Evolutionary conservation across 2,797 vertebrate genomes (phyloP), one percentile per base, ranked within the genome.

Genomic region (Momotus momota): DNA sequence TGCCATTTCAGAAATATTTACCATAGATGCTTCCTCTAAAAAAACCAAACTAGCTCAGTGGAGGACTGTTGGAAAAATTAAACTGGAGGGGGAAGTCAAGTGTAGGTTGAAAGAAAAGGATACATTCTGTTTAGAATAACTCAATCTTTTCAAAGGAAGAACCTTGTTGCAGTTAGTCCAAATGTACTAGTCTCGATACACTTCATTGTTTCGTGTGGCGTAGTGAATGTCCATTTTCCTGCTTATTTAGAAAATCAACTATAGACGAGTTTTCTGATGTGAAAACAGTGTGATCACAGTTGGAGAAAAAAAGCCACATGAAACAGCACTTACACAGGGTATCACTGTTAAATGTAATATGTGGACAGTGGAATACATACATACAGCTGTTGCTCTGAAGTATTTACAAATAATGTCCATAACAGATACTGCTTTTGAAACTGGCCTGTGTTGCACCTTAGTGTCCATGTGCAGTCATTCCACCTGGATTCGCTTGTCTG

Each of bases 381-480:
- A 19, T 26, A 29, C 19, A 40, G 23, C 3, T 52, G 17, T 26
- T 58, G 33, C n/a, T 67, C 38, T 15, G 2, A 29, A 31, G 3
- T 43, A 27, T 35, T 79, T 55, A 12, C 12, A 72, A 13, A 43
- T 38, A 18, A 13, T 3, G 9, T 29, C 27, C 1, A 0, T 31
- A 48, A 35, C 10, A 77, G 81, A 41, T 35, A 10, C 5, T 10
- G 0, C 40, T 40, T 3, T 20, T 43, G 38, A 31, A 65, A 27
- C 8, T 2, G 1, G 9, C 4, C 41, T 21, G 25, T 29, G 13
- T 10, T 31, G 17, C 22, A 31, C 22, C 27, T 52, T 4, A 21
- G 10, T 7, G 10, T 38, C 33, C 7, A 2, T 1, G 8, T 49
- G 54, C 41, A 65, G 20, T 21, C 8, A 0, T 40, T 29, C 17